A percentile compares a stretch with the other conserved stretches of the same genome.
Evolutionary conservation across 2,888 invertebrate genomes (phyloP).

Genomic region (Cabera pusaria): DNA sequence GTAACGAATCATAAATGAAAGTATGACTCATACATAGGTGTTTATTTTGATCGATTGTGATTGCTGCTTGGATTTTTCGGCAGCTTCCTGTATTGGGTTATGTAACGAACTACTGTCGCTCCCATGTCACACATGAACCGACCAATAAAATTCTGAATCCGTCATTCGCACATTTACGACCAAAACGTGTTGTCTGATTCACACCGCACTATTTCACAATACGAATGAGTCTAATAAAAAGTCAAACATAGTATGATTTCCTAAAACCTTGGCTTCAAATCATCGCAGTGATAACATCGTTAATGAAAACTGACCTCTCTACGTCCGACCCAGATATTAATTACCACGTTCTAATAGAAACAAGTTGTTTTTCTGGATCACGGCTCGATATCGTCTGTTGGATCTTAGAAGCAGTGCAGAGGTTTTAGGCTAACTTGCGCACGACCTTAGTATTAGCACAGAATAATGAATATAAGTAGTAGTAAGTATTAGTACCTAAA

Average conservation of each 20-base stretch:
- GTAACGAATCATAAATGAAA: too few relatives aligned
- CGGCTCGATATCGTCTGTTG: constrained; percentile 18
- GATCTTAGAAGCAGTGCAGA: constrained; percentile 11
- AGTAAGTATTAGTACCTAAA: too few relatives aligned
- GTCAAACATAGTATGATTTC: constrained; percentile 45
- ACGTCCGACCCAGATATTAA: constrained; percentile 70
- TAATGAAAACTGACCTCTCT: constrained; percentile 74
- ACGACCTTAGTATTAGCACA: too few relatives aligned
- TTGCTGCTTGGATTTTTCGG: too few relatives aligned
- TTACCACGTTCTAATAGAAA: constrained; percentile 43
- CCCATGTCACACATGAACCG: constrained; percentile 1
- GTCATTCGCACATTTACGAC: constrained; percentile 15
- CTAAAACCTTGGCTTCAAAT: constrained; percentile 67
- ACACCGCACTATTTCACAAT: constrained; percentile 23
- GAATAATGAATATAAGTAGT: too few relatives aligned
- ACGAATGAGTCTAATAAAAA: constrained; percentile 27
- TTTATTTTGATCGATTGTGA: too few relatives aligned
- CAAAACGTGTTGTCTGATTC: constrained; percentile 20
- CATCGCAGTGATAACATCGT: constrained; percentile 64
- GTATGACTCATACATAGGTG: too few relatives aligned
- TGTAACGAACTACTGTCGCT: neutral
- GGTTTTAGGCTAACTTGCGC: too few relatives aligned
- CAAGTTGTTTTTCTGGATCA: constrained; percentile 29
- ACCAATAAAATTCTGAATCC: constrained; percentile 9
- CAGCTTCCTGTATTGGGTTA: neutral